Conservation (phyloP, 2,888 invertebrate genomes). For the Drosophila bunnanda region DNA sequence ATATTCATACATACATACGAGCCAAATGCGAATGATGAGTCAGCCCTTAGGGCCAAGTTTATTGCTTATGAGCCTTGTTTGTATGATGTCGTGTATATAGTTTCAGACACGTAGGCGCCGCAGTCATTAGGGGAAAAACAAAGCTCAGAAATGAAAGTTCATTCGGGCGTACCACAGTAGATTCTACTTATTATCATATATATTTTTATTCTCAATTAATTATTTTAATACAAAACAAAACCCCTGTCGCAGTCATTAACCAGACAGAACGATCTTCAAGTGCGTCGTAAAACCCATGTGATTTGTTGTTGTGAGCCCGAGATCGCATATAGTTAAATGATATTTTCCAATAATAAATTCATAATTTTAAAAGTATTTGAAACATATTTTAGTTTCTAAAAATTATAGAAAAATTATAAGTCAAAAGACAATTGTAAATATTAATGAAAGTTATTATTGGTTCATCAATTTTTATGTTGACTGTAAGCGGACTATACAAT, state of each 20-base stretch:
- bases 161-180: constrained; percentile 3
- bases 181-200: neutral
- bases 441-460: neutral
- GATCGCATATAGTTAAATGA: too few species aligned
- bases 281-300: neutral
- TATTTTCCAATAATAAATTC: too few species aligned
- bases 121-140: constrained; percentile 1
- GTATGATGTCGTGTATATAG: constrained; percentile 1
- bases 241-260: too few species aligned
- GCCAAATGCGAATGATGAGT: constrained; percentile 12
- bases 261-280: neutral
- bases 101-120: constrained; percentile 29
- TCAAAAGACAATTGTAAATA: neutral
- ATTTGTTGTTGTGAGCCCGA: neutral
- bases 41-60: constrained; percentile 12
- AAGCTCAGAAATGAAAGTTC: constrained; percentile 19
- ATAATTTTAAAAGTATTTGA: neutral
- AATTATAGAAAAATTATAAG: neutral
- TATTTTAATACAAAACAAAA: neutral
- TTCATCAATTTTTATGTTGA: neutral
- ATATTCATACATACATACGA: neutral
- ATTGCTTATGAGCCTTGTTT: constrained; percentile 5
- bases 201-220: neutral
- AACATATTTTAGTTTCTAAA: neutral
- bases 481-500: neutral